Evolutionary conservation across 1,140 invertebrate genomes (phyloP).

Genomic region (Drosophila nikananu): DNA sequence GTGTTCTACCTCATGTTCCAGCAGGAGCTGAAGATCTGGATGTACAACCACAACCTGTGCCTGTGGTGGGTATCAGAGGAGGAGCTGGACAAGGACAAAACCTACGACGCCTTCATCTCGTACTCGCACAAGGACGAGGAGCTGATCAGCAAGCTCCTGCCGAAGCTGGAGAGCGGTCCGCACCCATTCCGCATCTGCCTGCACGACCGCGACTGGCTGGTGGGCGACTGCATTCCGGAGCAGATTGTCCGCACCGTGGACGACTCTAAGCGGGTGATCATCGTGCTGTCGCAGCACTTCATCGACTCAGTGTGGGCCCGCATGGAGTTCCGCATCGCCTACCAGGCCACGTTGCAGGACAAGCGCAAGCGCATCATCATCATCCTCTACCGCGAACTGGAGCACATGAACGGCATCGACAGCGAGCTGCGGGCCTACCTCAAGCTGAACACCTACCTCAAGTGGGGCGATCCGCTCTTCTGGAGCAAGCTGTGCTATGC

Average conservation of each 20-base stretch:
- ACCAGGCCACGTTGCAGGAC: constrained; percentile 91
- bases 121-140: constrained; percentile 93
- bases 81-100: constrained; percentile 91
- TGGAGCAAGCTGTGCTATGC: constrained; percentile 93
- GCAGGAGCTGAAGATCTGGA: constrained; percentile 89
- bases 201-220: constrained; percentile 93
- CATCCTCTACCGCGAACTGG: constrained; percentile 91
- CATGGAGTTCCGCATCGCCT: constrained; percentile 93
- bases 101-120: constrained; percentile 95
- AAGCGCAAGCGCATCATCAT: constrained; percentile 91
- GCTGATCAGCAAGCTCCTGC: constrained; percentile 89
- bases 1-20: constrained; percentile 88
- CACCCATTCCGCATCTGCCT: constrained; percentile 90
- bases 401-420: constrained; percentile 88
- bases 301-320: constrained; percentile 93
- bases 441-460: constrained; percentile 93
- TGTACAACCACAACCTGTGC: constrained; percentile 89
- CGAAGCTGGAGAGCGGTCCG: constrained; percentile 88
- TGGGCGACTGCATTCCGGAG: constrained; percentile 91
- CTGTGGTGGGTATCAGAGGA: constrained; percentile 90
- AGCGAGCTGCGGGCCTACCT: constrained; percentile 92
- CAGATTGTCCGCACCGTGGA: constrained; percentile 93
- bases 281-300: constrained; percentile 93
- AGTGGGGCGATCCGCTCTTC: constrained; percentile 93
- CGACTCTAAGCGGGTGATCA: constrained; percentile 92